These are phyloP conservation scores for Aeoliscus strigatus DNA, from an alignment of 2,797 vertebrate species.

Conservation along the genomic window DNA sequence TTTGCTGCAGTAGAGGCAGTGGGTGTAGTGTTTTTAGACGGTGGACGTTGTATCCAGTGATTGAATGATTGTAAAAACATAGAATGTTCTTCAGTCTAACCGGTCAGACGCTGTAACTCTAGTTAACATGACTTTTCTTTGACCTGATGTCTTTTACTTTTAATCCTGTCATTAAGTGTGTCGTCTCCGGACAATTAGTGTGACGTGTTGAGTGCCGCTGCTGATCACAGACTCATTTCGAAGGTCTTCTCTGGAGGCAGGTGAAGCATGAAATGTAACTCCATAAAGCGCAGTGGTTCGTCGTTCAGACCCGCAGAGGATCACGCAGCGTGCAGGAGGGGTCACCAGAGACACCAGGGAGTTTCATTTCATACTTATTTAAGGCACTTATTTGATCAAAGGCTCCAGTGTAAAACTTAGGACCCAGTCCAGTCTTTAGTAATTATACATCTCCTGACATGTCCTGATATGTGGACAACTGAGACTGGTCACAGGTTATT, in stretches of 20 bases:
- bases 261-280: constrained; percentile 15
- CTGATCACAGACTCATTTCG: constrained; percentile 21
- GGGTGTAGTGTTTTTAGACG: too few relatives aligned
- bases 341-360: neutral
- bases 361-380: constrained; percentile 44
- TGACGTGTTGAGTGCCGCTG: constrained; percentile 38
- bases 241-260: constrained; percentile 21
- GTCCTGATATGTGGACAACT: too few relatives aligned
- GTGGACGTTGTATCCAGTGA: too few relatives aligned
- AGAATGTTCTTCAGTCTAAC: neutral
- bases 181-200: constrained; percentile 33
- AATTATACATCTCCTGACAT: neutral
- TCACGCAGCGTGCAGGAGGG: neutral
- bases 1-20: too few relatives aligned
- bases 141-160: constrained; percentile 6
- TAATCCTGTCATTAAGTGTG: constrained; percentile 30
- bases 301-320: neutral
- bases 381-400: constrained; percentile 26
- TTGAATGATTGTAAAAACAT: too few relatives aligned
- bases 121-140: constrained; percentile 21
- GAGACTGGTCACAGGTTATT: too few relatives aligned
- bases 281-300: neutral
- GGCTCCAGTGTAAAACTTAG: constrained; percentile 1
- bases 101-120: constrained; percentile 1
- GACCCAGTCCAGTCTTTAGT: neutral